A percentile compares a stretch with the other conserved stretches of the same genome.
Evolutionary conservation across 2,113 vertebrate genomes (phyloP).

Genomic region (Rhabdornis inornatus): DNA sequence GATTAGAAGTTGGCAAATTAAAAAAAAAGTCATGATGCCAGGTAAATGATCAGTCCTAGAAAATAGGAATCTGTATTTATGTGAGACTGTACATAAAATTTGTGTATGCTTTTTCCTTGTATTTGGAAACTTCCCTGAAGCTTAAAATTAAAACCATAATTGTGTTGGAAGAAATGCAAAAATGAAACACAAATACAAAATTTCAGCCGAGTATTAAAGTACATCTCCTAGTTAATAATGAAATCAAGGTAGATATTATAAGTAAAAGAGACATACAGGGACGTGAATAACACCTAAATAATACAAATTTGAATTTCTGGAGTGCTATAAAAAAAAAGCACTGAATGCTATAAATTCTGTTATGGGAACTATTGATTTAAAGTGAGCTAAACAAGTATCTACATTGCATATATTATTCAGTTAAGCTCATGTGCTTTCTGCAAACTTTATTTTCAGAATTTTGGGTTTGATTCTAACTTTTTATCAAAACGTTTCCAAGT

Average conservation of each 20-base stretch:
- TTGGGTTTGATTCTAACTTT: not conserved
- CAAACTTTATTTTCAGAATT: not conserved
- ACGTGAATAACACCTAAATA: not conserved
- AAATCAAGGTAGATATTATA: not conserved
- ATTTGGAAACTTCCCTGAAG: not conserved
- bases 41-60: not conserved
- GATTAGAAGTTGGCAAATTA: not conserved
- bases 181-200: not conserved
- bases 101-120: not conserved
- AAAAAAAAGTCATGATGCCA: not conserved
- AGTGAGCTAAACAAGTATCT: not conserved
- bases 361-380: not conserved
- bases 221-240: not conserved
- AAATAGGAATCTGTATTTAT: not conserved
- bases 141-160: not conserved
- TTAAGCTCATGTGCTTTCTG: not conserved
- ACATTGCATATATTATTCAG: not conserved
- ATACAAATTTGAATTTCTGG: not conserved
- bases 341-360: not conserved
- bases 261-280: not conserved
- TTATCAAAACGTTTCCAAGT: not conserved
- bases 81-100: not conserved
- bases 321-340: not conserved
- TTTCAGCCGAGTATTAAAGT: not conserved
- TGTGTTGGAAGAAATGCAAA: not conserved